Evolutionary conservation across 2,888 invertebrate species (phyloP).

Genomic region (Patella pellucida): DNA sequence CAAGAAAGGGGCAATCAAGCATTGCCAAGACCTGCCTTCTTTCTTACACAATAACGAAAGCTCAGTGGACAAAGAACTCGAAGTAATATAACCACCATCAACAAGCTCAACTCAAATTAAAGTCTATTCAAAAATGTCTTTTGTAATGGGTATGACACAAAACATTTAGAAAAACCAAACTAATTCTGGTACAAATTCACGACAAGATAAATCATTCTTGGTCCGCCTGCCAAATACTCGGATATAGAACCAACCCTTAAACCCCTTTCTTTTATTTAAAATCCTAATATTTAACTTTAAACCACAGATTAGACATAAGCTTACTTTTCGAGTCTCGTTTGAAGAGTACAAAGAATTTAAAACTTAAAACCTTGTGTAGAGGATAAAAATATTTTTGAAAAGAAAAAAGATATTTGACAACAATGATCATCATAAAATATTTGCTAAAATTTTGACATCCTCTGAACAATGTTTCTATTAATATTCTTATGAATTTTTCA

Average conservation of each 20-base stretch:
- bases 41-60: constrained; percentile 1
- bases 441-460: too few relatives aligned
- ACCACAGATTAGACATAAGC: too few relatives aligned
- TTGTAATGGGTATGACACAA: neutral
- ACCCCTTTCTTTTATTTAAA: too few relatives aligned
- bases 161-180: neutral
- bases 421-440: too few relatives aligned
- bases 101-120: constrained; percentile 5
- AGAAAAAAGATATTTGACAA: too few relatives aligned
- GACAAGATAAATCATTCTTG: constrained; percentile 4
- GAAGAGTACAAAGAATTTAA: too few relatives aligned
- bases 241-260: neutral
- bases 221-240: neutral
- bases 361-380: too few relatives aligned
- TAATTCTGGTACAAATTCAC: neutral
- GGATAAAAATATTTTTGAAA: too few relatives aligned
- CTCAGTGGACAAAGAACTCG: constrained; percentile 6
- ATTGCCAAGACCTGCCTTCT: constrained; percentile 6
- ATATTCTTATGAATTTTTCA: too few relatives aligned
- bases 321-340: too few relatives aligned
- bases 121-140: constrained; percentile 6
- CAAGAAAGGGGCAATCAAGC: constrained; percentile 4
- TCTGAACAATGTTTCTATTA: too few relatives aligned
- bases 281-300: too few relatives aligned
- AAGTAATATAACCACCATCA: neutral